A percentile compares a stretch with the other conserved stretches of the same genome.
These are phyloP conservation scores for Eristalis tenax DNA, from an alignment of 2,888 invertebrate genomes.

Conservation along the genomic window DNA sequence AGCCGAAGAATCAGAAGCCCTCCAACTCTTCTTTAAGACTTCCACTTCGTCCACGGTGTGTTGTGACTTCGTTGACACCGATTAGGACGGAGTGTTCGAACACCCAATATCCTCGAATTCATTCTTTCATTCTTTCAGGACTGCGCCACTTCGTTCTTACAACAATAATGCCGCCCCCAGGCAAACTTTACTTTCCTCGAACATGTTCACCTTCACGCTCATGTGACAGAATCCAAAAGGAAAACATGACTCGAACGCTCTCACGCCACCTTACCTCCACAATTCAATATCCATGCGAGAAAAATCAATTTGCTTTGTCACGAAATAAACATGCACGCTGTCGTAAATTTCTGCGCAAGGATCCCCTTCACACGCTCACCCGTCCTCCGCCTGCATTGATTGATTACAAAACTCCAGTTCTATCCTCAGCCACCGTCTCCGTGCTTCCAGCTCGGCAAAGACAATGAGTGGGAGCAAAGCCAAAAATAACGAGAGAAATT, in stretches of 20 bases:
- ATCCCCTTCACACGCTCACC: not conserved
- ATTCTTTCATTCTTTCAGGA: too few species aligned
- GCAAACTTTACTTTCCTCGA: too few species aligned
- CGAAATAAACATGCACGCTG: not conserved
- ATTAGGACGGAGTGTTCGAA: too few species aligned
- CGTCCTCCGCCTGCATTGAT: not conserved
- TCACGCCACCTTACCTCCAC: not conserved
- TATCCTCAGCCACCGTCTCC: not conserved
- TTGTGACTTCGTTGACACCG: too few species aligned
- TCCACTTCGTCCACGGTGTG: too few species aligned
- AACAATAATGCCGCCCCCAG: too few species aligned
- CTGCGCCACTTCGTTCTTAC: too few species aligned
- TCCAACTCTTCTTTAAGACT: too few species aligned
- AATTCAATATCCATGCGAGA: not conserved
- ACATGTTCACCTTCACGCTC: too few species aligned
- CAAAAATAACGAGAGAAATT: slow-evolving; percentile 10
- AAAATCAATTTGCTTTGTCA: not conserved
- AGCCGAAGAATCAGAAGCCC: too few species aligned
- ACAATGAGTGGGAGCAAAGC: not conserved
- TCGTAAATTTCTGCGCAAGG: not conserved
- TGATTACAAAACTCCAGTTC: not conserved
- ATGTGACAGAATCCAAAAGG: too few species aligned
- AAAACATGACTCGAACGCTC: not conserved
- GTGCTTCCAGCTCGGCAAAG: not conserved
- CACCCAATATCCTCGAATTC: too few species aligned